phyloP scores from a whole-genome alignment of 2,888 invertebrate species.

The Eilema sororculum region DNA sequence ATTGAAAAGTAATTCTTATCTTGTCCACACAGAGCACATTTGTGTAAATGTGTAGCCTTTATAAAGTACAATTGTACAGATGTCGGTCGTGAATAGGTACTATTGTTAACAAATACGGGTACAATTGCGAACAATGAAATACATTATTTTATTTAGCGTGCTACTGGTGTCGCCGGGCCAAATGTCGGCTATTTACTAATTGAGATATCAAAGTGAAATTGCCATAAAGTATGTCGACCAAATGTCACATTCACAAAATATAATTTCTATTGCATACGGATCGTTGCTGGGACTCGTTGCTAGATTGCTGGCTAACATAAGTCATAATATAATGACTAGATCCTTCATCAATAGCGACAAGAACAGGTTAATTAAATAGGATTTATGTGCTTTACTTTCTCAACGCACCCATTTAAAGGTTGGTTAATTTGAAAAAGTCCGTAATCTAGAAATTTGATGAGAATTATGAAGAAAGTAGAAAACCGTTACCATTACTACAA shows the following conservation, averaged over 20 bases:
- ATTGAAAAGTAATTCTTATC: conserved; percentile 40
- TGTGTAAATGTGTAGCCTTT: conserved; percentile 15
- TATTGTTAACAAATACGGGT: conserved; percentile 84
- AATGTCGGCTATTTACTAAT: conserved; percentile 82
- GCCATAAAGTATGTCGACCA: conserved; percentile 60
- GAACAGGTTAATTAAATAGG: not conserved
- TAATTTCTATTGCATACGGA: conserved; percentile 1
- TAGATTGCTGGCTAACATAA: not conserved
- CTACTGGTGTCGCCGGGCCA: conserved; percentile 70
- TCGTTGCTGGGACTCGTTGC: not conserved
- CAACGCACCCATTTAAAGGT: not conserved
- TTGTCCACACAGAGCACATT: conserved; percentile 21
- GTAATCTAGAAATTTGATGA: conserved; percentile 1
- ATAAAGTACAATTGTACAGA: conserved; percentile 56
- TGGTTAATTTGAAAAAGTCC: conserved; percentile 2
- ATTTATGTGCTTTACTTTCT: not conserved
- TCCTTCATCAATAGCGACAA: not conserved
- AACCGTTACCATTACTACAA: not conserved
- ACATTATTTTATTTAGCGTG: conserved; percentile 79
- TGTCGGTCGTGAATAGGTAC: conserved; percentile 74
- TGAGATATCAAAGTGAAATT: conserved; percentile 68
- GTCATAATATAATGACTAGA: not conserved
- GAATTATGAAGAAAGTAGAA: not conserved
- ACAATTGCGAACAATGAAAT: conserved; percentile 81
- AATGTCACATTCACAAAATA: conserved; percentile 44